Conservation (phyloP, 2,113 vertebrate species). For the Pontoporia blainvillei region DNA sequence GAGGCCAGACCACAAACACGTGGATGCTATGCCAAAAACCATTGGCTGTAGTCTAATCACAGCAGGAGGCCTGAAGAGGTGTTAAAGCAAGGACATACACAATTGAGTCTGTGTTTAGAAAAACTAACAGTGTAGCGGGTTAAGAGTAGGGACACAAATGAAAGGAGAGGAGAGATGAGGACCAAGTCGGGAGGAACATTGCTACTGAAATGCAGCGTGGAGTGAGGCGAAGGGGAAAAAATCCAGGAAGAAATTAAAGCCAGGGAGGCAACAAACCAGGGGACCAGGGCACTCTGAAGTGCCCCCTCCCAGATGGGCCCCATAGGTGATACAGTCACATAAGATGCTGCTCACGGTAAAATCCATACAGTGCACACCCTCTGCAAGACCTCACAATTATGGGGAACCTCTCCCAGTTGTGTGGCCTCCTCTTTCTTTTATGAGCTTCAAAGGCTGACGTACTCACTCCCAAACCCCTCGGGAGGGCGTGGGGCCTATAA, state of each 20-base stretch:
- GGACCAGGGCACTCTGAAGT: not conserved
- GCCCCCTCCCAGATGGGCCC: not conserved
- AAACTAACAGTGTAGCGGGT: not conserved
- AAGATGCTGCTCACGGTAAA: not conserved
- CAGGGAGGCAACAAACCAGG: not conserved
- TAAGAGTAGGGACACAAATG: not conserved
- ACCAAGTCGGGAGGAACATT: not conserved
- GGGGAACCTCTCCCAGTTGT: not conserved
- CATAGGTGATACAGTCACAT: not conserved
- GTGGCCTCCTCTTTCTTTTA: constrained; percentile 23
- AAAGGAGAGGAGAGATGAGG: not conserved
- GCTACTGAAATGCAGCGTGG: not conserved
- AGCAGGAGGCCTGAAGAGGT: not conserved
- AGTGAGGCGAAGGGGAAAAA: not conserved
- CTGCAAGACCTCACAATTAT: not conserved
- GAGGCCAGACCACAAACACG: not conserved
- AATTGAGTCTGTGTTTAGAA: not conserved
- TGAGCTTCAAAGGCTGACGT: constrained; percentile 15
- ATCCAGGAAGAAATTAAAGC: not conserved
- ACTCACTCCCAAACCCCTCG: not conserved
- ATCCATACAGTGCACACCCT: not conserved
- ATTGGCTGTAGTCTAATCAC: not conserved
- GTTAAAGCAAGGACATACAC: not conserved
- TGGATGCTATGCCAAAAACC: not conserved
- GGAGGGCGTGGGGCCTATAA: constrained; percentile 28